phyloP scores from a whole-genome alignment of 2,797 vertebrate species.

The Gymnocypris eckloni region DNA sequence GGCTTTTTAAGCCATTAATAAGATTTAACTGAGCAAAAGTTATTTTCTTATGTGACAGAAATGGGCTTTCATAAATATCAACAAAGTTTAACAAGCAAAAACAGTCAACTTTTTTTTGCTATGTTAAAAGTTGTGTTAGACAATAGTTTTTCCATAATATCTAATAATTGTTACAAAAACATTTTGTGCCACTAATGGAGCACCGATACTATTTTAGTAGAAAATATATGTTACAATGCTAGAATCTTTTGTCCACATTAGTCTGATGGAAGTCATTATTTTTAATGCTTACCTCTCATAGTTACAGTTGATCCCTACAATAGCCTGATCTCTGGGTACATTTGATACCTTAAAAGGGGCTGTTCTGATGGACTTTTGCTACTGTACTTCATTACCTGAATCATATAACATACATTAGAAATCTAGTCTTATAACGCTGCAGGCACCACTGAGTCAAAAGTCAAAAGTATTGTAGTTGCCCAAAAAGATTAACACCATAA shows the following conservation, averaged over 20 bases:
- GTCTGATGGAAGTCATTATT: not conserved
- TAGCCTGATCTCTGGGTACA: not conserved
- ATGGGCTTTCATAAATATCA: not conserved
- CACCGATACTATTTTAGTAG: not conserved
- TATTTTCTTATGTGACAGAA: not conserved
- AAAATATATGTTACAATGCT: not conserved
- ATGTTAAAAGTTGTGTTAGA: not conserved
- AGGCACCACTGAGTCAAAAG: not conserved
- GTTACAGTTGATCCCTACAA: not conserved
- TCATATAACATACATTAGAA: not conserved
- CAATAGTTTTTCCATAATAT: not conserved
- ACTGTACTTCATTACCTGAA: not conserved
- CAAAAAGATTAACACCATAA: slow-evolving; percentile 20
- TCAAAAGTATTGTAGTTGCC: slow-evolving; percentile 19
- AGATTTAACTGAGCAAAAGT: not conserved
- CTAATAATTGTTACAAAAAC: not conserved
- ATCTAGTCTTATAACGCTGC: not conserved
- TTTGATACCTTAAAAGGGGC: not conserved
- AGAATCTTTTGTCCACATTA: not conserved
- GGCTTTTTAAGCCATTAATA: no score
- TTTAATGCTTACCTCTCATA: not conserved
- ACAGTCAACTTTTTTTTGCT: not conserved
- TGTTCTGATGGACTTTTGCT: not conserved
- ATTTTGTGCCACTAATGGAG: no score
- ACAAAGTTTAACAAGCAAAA: not conserved